A percentile compares a stretch with the other conserved stretches of the same genome.
Conservation (phyloP, 1,140 invertebrate genomes). For the Drosophila lowei region DNA sequence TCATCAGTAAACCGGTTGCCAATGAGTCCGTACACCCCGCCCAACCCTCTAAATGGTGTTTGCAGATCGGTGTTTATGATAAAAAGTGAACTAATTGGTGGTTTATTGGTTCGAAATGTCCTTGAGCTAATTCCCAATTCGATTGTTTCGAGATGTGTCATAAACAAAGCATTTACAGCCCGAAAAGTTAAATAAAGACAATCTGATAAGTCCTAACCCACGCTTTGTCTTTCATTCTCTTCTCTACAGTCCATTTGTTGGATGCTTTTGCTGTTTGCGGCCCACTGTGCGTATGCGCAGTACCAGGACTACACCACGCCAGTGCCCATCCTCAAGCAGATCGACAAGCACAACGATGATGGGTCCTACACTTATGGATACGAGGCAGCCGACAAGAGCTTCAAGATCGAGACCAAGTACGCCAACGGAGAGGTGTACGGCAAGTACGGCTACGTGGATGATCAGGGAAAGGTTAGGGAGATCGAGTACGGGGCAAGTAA, state of each 20-base stretch:
- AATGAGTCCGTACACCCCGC: constrained; percentile 2
- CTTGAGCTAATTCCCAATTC: constrained; percentile 37
- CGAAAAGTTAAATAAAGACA: background rate
- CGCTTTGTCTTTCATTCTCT: constrained; percentile 11
- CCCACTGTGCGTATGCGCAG: constrained; percentile 65
- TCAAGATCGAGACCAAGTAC: constrained; percentile 95
- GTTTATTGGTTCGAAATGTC: constrained; percentile 24
- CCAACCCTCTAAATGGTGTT: background rate
- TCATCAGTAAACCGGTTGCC: constrained; percentile 38
- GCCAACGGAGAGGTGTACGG: constrained; percentile 92
- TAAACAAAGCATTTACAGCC: constrained; percentile 18
- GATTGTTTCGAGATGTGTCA: constrained; percentile 12
- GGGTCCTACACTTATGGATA: constrained; percentile 95
- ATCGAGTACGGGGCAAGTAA: constrained; percentile 95
- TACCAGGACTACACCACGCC: constrained; percentile 85
- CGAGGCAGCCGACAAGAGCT: constrained; percentile 94
- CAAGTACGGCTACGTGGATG: constrained; percentile 88
- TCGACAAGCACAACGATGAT: constrained; percentile 93
- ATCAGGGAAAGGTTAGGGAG: constrained; percentile 89
- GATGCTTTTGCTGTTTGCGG: constrained; percentile 38
- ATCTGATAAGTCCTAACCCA: background rate
- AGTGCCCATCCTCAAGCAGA: constrained; percentile 92
- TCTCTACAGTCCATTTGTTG: constrained; percentile 7
- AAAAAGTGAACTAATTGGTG: constrained; percentile 49
- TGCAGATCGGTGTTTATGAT: constrained; percentile 51